These are phyloP conservation scores for Oligia latruncula DNA, from an alignment of 2,888 invertebrate species.

Conservation along the genomic window DNA sequence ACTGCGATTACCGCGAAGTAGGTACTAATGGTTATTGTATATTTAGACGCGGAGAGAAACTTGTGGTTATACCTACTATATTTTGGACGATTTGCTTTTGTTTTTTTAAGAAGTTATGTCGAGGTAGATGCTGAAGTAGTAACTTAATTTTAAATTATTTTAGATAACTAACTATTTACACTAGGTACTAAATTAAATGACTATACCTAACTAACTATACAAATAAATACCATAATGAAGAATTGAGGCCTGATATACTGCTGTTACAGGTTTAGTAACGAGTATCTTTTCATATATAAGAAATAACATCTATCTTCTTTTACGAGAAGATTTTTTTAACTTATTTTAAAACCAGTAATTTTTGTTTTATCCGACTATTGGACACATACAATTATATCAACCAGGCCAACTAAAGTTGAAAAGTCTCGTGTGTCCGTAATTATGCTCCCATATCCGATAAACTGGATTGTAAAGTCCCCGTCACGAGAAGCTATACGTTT, in stretches of 20 bases:
- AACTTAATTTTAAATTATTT: not conserved
- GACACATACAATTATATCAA: not conserved
- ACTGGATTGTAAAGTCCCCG: not conserved
- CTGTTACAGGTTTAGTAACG: not conserved
- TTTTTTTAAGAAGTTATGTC: not conserved
- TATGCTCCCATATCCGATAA: slow-evolving; percentile 26
- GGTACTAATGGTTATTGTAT: slow-evolving; percentile 27
- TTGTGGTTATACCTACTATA: not conserved
- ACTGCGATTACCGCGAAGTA: slow-evolving; percentile 28
- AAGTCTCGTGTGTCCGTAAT: slow-evolving; percentile 9
- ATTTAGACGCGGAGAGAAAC: not conserved
- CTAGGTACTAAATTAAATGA: not conserved
- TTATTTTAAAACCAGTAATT: not conserved
- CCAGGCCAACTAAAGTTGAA: not conserved
- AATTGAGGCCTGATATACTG: too few species aligned
- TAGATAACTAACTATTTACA: not conserved
- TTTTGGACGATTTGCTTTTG: not conserved
- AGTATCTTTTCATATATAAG: not conserved
- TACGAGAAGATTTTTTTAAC: not conserved
- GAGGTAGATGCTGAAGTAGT: not conserved
- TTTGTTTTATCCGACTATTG: not conserved
- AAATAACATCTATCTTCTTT: not conserved
- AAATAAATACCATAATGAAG: too few species aligned
- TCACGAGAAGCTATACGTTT: too few species aligned
- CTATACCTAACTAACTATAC: not conserved